phyloP scores from a whole-genome alignment of 2,888 invertebrate species.

The Parnassius orleans region DNA sequence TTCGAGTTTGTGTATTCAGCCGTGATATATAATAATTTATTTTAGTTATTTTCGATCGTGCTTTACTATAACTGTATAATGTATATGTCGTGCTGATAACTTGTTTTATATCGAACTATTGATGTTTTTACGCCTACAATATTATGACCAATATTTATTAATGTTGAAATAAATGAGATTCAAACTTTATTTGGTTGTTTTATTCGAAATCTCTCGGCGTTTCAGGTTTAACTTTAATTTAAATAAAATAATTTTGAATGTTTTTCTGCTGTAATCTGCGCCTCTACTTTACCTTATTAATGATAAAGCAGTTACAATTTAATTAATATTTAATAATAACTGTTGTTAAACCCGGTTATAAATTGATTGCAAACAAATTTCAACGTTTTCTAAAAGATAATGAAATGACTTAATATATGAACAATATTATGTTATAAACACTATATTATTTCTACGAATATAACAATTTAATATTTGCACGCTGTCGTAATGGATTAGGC shows the following conservation, averaged over 20 bases:
- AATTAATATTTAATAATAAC: no score
- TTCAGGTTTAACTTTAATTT: no score
- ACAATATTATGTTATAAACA: background rate
- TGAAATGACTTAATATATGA: no score
- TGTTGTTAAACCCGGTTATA: no score
- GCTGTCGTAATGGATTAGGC: constrained; percentile 51
- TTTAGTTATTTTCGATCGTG: constrained; percentile 12
- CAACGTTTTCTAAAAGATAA: no score
- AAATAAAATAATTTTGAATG: background rate
- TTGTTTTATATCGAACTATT: constrained; percentile 14
- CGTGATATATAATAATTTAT: background rate
- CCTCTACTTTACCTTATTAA: no score
- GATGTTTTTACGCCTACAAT: constrained; percentile 14
- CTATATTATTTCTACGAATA: background rate
- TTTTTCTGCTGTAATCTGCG: no score
- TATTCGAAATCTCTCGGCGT: constrained; percentile 24
- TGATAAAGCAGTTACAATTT: no score
- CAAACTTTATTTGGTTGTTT: constrained; percentile 37
- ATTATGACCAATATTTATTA: constrained; percentile 45
- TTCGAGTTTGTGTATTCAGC: constrained; percentile 8
- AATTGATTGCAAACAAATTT: no score
- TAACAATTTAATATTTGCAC: constrained; percentile 23
- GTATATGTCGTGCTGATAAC: constrained; percentile 6
- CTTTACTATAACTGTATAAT: background rate
- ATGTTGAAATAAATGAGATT: constrained; percentile 54